Evolutionary conservation across 2,797 vertebrate species (phyloP), one percentile per base, ranked within the genome.

Genomic region (Bradypus variegatus): DNA sequence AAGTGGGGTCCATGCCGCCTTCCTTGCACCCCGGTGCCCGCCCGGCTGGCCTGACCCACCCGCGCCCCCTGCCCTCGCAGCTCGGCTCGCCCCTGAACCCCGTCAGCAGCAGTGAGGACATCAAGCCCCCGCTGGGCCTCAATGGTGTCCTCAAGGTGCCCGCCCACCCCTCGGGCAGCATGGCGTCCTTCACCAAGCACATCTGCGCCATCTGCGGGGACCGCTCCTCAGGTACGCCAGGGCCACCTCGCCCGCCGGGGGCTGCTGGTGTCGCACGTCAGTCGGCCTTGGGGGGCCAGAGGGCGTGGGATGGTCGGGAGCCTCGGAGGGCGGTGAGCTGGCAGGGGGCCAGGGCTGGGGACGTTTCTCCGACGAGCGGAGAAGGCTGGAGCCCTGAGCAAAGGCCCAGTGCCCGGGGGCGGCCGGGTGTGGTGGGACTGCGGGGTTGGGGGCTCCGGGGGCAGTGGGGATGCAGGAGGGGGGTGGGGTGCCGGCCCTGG

Each of bases 151-250:
- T 99, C 98, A 99, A 99, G 97, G 98, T 99, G 93, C 99, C 99
- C 31, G 98, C 98, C 93, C 99, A 99, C 96, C 98, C 98, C 94
- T 99, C 98, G 18, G 98, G 98, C 95, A 98, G 98, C 62, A 98
- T 98, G 98, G 97, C 97, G 25, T 98, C 99, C 65, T 99, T 99
- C 97, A 99, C 99, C 96, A 99, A 99, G 97, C 99, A 99, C 98
- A 99, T 99, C 98, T 99, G 99, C 86, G 98, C 99, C 97, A 99
- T 99, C 98, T 99, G 99, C 0, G 99, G 99, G 29, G 99, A 99
- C 98, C 98, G 99, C 96, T 99, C 99, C 95, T 99, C 99, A 98
- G 99, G 99, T 99, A 96, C 97, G 97, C 19, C 21, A 8, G 18
- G 55, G 12, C 55, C 55, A 2, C 19, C 18, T 92, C 77, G 27